Evolutionary conservation across 2,888 invertebrate species (phyloP), one percentile per base, ranked within the genome.

Genomic region (Exocentrus adspersus): DNA sequence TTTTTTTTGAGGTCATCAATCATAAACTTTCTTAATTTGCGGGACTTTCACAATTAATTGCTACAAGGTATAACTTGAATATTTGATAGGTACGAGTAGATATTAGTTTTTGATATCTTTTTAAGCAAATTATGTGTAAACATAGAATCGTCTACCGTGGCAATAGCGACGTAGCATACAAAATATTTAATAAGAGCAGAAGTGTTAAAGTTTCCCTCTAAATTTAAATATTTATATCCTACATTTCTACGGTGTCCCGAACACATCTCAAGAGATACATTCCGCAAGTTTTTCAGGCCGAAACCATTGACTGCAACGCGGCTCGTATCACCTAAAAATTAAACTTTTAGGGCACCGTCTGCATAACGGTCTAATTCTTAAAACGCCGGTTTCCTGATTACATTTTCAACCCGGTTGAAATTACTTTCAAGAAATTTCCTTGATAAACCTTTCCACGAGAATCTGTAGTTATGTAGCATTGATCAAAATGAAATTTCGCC

Each of bases 211-310:
- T 66, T 51, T 52, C 60, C 57, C 51, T 19, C 52, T 45, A 63
- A 63, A 61, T 67, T 67, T 62, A 67, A 67, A 67, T 64, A 67
- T 67, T 67, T 64, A 67, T 37, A 48, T 56, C 62, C 21, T 52
- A 58, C 62, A 64, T 60, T 52, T 64, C 60, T 63, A 65, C 62
- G 51, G 50, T 65, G 48, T 58, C 54, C 60, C 42, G 32, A 58
- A 48, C 48, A 30, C n/a, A 21, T 65, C 68, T 60, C 62, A 7
- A 21, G 56, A 60, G 68, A 60, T 21, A 37, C 57, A 54, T 68
- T 65, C 51, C 21, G 46, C 12, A 54, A 58, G 43, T 48, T 63
- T 64, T 50, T 19, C 19, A 41, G 32, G 28, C 37, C 20, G 54
- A 58, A 54, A 45, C 48, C 65, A 62, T 65, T 45, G 53, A 48